A percentile compares a stretch with the other conserved stretches of the same genome.
Conservation (phyloP, 2,888 invertebrate genomes). For the Alloscopus bannaensis region DNA sequence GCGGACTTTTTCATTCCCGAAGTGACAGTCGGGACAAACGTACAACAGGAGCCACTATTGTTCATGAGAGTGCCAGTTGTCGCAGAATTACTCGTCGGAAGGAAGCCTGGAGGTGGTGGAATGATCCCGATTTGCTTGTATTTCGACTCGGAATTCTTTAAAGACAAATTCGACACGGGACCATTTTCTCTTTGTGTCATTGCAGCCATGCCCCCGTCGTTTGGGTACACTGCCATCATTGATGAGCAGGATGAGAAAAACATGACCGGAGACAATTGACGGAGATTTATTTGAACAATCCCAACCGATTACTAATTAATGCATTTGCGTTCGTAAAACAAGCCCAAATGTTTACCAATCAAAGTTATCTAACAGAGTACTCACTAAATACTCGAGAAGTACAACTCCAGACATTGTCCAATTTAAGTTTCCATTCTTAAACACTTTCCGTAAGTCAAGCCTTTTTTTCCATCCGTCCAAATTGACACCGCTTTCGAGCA, state of each 20-base stretch:
- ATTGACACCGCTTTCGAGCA: too few relatives aligned
- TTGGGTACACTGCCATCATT: slow-evolving; percentile 68
- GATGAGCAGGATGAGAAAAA: slow-evolving; percentile 67
- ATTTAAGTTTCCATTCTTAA: too few relatives aligned
- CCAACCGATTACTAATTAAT: background rate
- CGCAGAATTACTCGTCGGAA: slow-evolving; percentile 11
- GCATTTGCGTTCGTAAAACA: background rate
- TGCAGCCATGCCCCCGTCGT: slow-evolving; percentile 47
- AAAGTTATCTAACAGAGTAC: background rate
- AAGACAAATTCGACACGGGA: slow-evolving; percentile 3
- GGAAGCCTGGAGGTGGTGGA: slow-evolving; percentile 47
- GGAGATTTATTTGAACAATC: background rate
- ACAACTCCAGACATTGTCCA: too few relatives aligned
- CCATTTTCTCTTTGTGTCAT: slow-evolving; percentile 40
- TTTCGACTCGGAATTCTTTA: slow-evolving; percentile 47
- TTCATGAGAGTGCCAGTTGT: slow-evolving; percentile 14
- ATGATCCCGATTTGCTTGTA: slow-evolving; percentile 51
- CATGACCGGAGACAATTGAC: slow-evolving; percentile 30
- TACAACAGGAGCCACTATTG: slow-evolving; percentile 39
- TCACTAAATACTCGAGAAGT: too few relatives aligned
- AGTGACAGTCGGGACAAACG: slow-evolving; percentile 31
- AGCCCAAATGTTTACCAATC: background rate
- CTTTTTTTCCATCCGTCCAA: too few relatives aligned
- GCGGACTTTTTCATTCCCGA: slow-evolving; percentile 47
- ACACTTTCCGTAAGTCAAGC: too few relatives aligned